Percentiles rank a stretch among this genome's conserved stretches.
Evolutionary conservation across 2,113 vertebrate species (phyloP).

Genomic region (Sinocyclocheilus maitianheensis): DNA sequence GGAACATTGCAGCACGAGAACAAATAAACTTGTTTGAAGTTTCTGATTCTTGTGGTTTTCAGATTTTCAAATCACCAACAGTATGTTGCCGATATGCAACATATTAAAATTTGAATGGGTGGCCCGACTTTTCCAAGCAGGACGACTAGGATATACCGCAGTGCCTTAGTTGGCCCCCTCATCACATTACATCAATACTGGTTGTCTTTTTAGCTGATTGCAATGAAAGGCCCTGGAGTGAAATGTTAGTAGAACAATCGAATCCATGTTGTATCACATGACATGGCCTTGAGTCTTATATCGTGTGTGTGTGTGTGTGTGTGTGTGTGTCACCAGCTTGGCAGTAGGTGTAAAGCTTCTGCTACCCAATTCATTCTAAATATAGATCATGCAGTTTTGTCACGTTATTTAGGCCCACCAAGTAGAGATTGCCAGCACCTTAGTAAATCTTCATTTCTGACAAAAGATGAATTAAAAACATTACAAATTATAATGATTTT

Average conservation of each 20-base stretch:
- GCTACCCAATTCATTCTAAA: neutral
- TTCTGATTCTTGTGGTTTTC: constrained; percentile 34
- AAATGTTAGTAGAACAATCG: neutral
- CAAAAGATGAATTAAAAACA: neutral
- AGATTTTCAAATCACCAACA: neutral
- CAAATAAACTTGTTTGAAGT: constrained; percentile 70
- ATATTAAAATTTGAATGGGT: neutral
- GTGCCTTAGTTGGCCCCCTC: neutral
- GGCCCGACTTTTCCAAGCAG: neutral
- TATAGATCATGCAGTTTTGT: neutral
- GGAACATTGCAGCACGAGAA: constrained; percentile 70
- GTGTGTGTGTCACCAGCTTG: neutral
- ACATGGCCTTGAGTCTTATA: neutral
- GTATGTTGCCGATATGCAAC: neutral
- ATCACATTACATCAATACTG: neutral
- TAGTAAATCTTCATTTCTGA: neutral
- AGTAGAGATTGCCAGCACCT: neutral
- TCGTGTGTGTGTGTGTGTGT: neutral
- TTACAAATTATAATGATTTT: neutral
- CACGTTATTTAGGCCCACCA: neutral
- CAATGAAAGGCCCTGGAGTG: neutral
- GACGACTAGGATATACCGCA: neutral
- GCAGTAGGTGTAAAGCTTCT: constrained; percentile 4
- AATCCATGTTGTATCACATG: neutral
- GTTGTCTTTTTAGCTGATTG: neutral